These are phyloP conservation scores for Pelagia noctiluca DNA, from an alignment of 30 jellyfish, hydroid and myxozoan genomes.

Conservation along the genomic window DNA sequence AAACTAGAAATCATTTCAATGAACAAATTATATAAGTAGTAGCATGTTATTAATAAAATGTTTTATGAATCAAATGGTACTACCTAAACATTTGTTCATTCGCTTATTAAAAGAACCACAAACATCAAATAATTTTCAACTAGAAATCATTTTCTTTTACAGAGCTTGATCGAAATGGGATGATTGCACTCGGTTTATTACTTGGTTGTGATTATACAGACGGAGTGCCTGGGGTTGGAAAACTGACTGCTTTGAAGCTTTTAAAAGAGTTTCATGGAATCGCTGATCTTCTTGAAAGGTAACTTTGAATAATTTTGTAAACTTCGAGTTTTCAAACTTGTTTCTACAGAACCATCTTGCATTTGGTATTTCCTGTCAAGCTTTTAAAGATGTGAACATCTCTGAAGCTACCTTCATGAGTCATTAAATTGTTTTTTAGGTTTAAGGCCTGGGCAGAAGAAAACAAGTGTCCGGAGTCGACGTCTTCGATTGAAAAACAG, in stretches of 20 bases:
- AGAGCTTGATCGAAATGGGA: slow-evolving; percentile 65
- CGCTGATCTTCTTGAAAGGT: slow-evolving; percentile 59
- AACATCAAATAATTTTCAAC: too few relatives aligned
- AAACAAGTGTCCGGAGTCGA: slow-evolving; percentile 16
- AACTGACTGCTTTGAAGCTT: slow-evolving; percentile 52
- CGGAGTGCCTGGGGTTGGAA: slow-evolving; percentile 90
- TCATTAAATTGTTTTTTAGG: neutral
- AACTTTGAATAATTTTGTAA: too few relatives aligned
- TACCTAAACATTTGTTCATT: too few relatives aligned
- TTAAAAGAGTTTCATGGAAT: slow-evolving; percentile 50
- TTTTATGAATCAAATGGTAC: too few relatives aligned
- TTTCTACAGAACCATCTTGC: neutral
- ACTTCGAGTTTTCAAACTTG: too few relatives aligned
- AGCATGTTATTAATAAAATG: too few relatives aligned
- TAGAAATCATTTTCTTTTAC: too few relatives aligned
- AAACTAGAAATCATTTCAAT: too few relatives aligned
- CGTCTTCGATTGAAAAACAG: slow-evolving; percentile 61
- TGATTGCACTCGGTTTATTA: slow-evolving; percentile 78
- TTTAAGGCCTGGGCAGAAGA: slow-evolving; percentile 39
- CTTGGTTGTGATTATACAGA: slow-evolving; percentile 92
- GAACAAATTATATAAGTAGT: too few relatives aligned
- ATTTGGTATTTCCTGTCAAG: neutral
- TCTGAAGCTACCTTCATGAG: neutral
- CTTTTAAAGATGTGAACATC: neutral
- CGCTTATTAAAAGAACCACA: too few relatives aligned